Conservation (phyloP, 1,140 invertebrate genomes). For the Drosophila quadrilineata region DNA sequence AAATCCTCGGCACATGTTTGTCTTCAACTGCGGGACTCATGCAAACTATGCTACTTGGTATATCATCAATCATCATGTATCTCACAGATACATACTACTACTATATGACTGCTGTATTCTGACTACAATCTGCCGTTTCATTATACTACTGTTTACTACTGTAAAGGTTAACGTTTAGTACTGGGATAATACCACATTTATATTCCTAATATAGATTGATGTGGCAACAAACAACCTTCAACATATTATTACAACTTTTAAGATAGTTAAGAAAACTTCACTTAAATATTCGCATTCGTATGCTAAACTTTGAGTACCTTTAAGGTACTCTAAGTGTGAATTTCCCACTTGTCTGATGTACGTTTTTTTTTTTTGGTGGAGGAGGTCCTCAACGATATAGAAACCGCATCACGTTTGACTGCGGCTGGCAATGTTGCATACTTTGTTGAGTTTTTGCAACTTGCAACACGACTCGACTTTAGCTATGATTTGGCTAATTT, state of each 20-base stretch:
- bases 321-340: too few species aligned
- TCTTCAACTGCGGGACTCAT: conserved; percentile 37
- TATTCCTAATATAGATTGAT: conserved; percentile 64
- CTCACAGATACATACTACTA: conserved; percentile 10
- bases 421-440: conserved; percentile 60
- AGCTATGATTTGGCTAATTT: conserved; percentile 64
- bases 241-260: conserved; percentile 21
- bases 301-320: too few species aligned
- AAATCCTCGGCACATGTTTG: conserved; percentile 42
- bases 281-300: too few species aligned
- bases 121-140: conserved; percentile 24
- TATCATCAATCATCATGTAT: conserved; percentile 60
- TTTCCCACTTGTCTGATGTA: too few species aligned
- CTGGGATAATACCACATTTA: conserved; percentile 12
- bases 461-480: conserved; percentile 21
- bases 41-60: conserved; percentile 44
- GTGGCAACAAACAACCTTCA: conserved; percentile 21
- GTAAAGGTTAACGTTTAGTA: conserved; percentile 58
- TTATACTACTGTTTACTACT: conserved; percentile 18
- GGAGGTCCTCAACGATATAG: too few species aligned
- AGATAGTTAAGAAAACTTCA: too few species aligned
- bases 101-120: neutral
- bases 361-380: too few species aligned
- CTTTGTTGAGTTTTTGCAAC: conserved; percentile 33
- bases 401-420: conserved; percentile 67